phyloP scores from a whole-genome alignment of 2,888 invertebrate species.

The Drosophila birchii region DNA sequence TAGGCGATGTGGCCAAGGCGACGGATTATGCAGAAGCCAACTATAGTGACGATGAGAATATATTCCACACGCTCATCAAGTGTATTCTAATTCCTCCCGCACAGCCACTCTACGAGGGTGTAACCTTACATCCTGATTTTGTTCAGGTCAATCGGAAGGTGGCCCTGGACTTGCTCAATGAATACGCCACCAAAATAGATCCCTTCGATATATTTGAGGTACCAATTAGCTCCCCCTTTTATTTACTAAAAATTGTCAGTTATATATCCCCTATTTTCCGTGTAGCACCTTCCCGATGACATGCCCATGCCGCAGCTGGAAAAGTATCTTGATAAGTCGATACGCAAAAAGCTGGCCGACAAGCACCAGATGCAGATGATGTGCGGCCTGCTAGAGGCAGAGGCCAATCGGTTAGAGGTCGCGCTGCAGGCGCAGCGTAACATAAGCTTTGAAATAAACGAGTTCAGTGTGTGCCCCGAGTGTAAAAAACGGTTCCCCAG shows the following conservation, averaged over 20 bases:
- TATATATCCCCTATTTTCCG: neutral
- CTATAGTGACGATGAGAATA: slow-evolving; percentile 85
- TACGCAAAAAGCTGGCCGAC: slow-evolving; percentile 90
- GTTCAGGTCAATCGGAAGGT: slow-evolving; percentile 91
- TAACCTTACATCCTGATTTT: slow-evolving; percentile 87
- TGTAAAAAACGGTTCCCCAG: slow-evolving; percentile 97
- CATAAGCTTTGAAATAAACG: slow-evolving; percentile 91
- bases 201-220: slow-evolving; percentile 89
- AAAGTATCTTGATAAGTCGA: slow-evolving; percentile 91
- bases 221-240: slow-evolving; percentile 22
- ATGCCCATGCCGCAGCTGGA: slow-evolving; percentile 91
- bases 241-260: neutral
- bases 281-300: slow-evolving; percentile 91
- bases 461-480: slow-evolving; percentile 94
- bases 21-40: slow-evolving; percentile 93
- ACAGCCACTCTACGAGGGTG: slow-evolving; percentile 81
- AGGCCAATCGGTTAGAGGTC: slow-evolving; percentile 92
- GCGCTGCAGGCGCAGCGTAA: slow-evolving; percentile 92
- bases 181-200: slow-evolving; percentile 93
- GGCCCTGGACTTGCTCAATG: slow-evolving; percentile 92
- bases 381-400: slow-evolving; percentile 93
- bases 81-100: slow-evolving; percentile 86
- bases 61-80: slow-evolving; percentile 82
- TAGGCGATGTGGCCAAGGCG: slow-evolving; percentile 93
- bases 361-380: slow-evolving; percentile 91